Conservation (phyloP, 2,797 vertebrate genomes). For the Eulemur coronatus region DNA sequence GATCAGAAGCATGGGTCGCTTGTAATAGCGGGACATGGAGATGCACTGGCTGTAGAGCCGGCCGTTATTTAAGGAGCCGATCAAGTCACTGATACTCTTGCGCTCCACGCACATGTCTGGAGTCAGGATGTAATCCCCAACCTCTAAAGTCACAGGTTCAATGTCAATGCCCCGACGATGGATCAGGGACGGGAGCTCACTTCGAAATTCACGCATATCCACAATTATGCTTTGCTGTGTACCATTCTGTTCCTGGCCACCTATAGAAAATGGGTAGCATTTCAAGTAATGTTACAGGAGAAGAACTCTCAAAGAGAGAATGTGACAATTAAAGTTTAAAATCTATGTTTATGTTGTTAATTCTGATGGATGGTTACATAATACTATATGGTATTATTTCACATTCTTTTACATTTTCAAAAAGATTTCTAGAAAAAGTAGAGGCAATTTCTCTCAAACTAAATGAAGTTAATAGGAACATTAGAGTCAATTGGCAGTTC, state of each 20-base stretch:
- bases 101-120: slow-evolving; percentile 96
- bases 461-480: background rate
- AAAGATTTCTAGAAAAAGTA: background rate
- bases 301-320: background rate
- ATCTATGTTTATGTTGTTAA: background rate
- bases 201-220: slow-evolving; percentile 98
- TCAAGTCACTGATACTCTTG: slow-evolving; percentile 96
- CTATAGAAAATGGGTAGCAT: slow-evolving; percentile 75
- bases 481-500: background rate
- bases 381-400: background rate
- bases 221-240: slow-evolving; percentile 91
- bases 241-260: slow-evolving; percentile 90
- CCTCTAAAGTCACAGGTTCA: slow-evolving; percentile 95
- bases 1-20: slow-evolving; percentile 93
- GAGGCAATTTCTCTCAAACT: background rate
- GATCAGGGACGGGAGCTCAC: slow-evolving; percentile 94
- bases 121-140: slow-evolving; percentile 97
- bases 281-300: background rate
- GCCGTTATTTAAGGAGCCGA: slow-evolving; percentile 94
- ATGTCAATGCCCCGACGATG: slow-evolving; percentile 96
- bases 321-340: background rate
- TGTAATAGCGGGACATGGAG: slow-evolving; percentile 96
- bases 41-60: slow-evolving; percentile 94
- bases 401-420: background rate
- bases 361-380: background rate